Percentiles rank a stretch among this genome's conserved stretches.
These are phyloP conservation scores for Enteromius afrohamiltoni DNA, from an alignment of 2,797 vertebrate genomes.

Conservation along the genomic window DNA sequence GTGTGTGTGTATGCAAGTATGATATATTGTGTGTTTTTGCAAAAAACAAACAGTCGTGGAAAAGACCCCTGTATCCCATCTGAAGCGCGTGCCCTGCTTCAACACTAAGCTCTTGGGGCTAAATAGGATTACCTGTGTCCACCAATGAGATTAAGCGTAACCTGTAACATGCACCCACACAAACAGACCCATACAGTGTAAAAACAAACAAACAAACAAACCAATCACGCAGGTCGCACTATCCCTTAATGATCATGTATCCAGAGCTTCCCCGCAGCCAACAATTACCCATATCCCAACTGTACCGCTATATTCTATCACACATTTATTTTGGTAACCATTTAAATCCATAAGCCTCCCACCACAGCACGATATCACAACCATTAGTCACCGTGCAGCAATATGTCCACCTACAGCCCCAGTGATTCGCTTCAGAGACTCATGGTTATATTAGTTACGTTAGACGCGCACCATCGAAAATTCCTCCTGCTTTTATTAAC, in stretches of 20 bases:
- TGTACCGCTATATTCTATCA: neutral
- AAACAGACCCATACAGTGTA: constrained; percentile 43
- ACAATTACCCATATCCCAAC: constrained; percentile 12
- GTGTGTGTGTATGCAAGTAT: no score
- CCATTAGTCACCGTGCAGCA: constrained; percentile 40
- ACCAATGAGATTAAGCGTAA: constrained; percentile 70
- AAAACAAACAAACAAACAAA: constrained; percentile 33
- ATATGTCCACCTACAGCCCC: constrained; percentile 54
- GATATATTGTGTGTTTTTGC: neutral
- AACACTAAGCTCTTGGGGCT: constrained; percentile 68
- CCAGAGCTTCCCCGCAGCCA: constrained; percentile 22
- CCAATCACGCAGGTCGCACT: neutral
- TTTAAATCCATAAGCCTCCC: constrained; percentile 45
- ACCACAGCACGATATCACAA: constrained; percentile 5
- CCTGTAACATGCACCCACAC: constrained; percentile 42
- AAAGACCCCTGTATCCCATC: neutral
- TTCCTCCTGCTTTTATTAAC: constrained; percentile 41
- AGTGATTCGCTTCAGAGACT: constrained; percentile 41
- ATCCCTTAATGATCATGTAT: neutral
- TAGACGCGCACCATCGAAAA: constrained; percentile 37
- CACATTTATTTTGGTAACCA: constrained; percentile 42
- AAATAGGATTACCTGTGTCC: constrained; percentile 73
- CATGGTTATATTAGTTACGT: constrained; percentile 42
- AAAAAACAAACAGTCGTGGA: neutral
- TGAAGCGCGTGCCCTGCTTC: constrained; percentile 56